Base-by-base conservation (phyloP, 2,113 vertebrate species). In the Alouatta palliata region DNA sequence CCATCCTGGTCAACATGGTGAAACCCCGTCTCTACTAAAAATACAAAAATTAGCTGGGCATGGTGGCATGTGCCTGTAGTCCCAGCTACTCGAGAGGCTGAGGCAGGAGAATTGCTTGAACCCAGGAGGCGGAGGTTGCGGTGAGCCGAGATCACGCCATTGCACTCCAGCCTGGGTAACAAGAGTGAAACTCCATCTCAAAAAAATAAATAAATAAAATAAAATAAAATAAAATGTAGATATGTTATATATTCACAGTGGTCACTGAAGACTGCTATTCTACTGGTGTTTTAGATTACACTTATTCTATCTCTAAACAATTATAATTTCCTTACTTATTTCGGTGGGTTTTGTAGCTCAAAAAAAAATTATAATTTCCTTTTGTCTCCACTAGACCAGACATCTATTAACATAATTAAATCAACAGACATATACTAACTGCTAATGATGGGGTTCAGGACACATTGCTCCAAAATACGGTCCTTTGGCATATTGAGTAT, bases 201-300 rank as follows among this genome's bases (percentile, higher is more conserved):
- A n/a, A n/a, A n/a, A n/a, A n/a, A n/a, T 70, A 85, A 84, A 91
- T 86, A 82, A 96, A 89, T 70, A 94, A 89, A 54, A 30, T 64
- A 64, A 30, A 64, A 64, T 64, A 30, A 10, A 86, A 79, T 87
- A 94, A 93, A 64, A 64, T 64, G 30, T 30, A 88, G 2, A 90
- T 10, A 94, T 79, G 84, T 32, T 79, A 82, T 40, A 73, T 76
- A 3, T 40, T 92, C 25, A 71, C 16, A 85, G 27, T 77, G 23
- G 19, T 40, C 76, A 52, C 0, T 94, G 20, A 90, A 94, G 20
- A 85, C 9, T 90, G 47, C 32, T 79, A 68, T 76, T 70, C 66
- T 76, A 81, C 23, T 52, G 9, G 27, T 87, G 5, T 95, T 90
- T 95, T 71, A 92, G 49, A 40, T 84, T 77, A 90, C n/a, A 16